phyloP scores from a whole-genome alignment of 2,797 vertebrate species.

The Tadarida brasiliensis region DNA sequence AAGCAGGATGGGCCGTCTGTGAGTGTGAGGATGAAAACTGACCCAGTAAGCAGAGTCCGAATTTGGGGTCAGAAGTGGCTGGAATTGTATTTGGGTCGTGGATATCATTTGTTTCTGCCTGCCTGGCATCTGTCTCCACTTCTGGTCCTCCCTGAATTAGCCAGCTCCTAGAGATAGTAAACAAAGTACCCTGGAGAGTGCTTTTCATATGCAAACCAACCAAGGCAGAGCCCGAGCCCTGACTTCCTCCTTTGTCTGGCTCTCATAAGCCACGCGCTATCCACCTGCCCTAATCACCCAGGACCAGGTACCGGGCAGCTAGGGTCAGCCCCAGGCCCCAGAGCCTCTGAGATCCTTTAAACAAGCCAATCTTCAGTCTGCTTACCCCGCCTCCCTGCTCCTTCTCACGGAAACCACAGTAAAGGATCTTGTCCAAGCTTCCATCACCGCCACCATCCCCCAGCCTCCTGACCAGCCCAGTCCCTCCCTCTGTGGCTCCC shows the following conservation, averaged over 20 bases:
- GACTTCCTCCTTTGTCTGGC: background rate
- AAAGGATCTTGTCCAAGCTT: background rate
- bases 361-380: background rate
- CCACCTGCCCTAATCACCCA: too few relatives aligned
- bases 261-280: background rate
- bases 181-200: background rate
- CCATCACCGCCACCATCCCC: background rate
- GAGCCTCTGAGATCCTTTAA: background rate
- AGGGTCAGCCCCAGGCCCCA: background rate
- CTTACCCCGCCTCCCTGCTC: background rate
- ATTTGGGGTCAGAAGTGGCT: background rate
- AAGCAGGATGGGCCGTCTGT: background rate
- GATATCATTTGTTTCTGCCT: background rate
- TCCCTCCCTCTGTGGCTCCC: too few relatives aligned
- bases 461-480: background rate
- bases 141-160: background rate
- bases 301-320: background rate
- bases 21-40: rapidly evolving
- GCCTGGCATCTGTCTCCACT: background rate
- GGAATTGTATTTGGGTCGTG: background rate
- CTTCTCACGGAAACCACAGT: background rate
- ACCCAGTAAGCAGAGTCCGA: background rate
- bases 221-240: background rate
- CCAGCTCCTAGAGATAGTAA: background rate
- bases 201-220: background rate